Base-by-base conservation (phyloP, 2,888 invertebrate species). In the Cosmorhoe ocellata region DNA sequence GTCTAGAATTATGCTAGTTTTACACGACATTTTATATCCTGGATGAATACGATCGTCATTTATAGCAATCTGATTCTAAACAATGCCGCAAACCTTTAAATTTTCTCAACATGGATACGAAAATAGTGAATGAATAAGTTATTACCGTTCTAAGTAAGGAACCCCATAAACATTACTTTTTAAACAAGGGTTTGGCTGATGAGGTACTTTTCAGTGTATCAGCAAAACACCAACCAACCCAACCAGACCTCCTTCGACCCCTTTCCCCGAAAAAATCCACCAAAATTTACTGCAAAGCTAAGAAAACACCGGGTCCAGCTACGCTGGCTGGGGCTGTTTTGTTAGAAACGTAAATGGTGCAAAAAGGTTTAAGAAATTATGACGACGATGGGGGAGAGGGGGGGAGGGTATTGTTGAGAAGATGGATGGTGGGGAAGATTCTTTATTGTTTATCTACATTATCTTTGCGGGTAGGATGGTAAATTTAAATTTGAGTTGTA, bases 341-440 rank as follows among this genome's bases (percentile, higher is more conserved):
- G 69, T 66, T 70, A 58, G 54, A 58, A 53, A 53, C 67, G 69
- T 68, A 71, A 73, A 74, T 72, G 73, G 69, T 65, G 71, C 67
- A 67, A 69, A 69, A 74, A 71, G 68, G 66, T 65, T 68, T 66
- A 74, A 72, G 71, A 72, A 70, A 71, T 69, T 67, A 67, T 65
- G 66, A 64, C 59, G 66, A 64, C 58, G 64, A 61, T 59, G 58
- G 64, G 63, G 56, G 45, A 51, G 41, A 66, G 64, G 61, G 58
- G 58, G 64, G 63, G 56, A 44, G 51, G 41, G 66, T 68, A 58
- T 58, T 50, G 50, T 50, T 38, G 31, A 38, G 55, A 67, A 65
- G 66, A 67, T 66, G 64, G 64, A 69, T 69, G 65, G 62, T 40
- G 51, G 56, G 59, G 51, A 51, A 51, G 44, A 39, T 63, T 66